Evolutionary conservation across 2,113 vertebrate genomes (phyloP).

Genomic region (Varanus komodoensis): DNA sequence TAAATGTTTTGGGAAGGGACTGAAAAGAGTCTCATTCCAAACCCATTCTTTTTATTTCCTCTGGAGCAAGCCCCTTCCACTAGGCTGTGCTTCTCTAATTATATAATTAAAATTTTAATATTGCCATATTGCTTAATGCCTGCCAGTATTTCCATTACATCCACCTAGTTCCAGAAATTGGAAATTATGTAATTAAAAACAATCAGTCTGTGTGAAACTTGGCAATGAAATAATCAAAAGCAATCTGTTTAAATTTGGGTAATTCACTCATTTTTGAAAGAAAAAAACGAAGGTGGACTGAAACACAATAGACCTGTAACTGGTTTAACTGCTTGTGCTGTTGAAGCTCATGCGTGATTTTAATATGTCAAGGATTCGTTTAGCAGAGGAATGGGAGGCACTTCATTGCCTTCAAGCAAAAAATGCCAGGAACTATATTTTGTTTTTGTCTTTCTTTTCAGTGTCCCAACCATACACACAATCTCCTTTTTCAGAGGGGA

Average conservation of each 20-base stretch:
- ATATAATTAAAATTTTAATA: neutral
- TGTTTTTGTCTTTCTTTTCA: neutral
- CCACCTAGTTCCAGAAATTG: conserved; percentile 33
- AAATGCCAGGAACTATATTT: neutral
- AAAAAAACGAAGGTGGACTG: neutral
- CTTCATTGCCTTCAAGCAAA: conserved; percentile 15
- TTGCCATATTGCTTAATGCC: neutral
- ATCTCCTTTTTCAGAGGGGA: conserved; percentile 39
- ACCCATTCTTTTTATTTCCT: neutral
- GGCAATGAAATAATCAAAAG: conserved; percentile 11
- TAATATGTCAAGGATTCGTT: neutral
- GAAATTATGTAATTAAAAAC: conserved; percentile 9
- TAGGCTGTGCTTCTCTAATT: conserved; percentile 4
- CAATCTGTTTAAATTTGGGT: conserved; percentile 1
- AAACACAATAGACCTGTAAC: conserved; percentile 26
- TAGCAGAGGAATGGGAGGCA: neutral
- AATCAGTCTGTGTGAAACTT: neutral
- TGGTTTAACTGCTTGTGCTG: neutral
- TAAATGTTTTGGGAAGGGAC: neutral
- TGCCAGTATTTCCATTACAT: conserved; percentile 33
- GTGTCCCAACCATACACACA: conserved; percentile 4
- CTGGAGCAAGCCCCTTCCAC: conserved; percentile 6
- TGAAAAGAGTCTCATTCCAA: neutral
- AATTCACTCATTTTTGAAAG: neutral
- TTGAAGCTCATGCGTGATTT: conserved; percentile 1